Percentiles rank a stretch among this genome's conserved stretches.
phyloP scores from a whole-genome alignment of 2,888 invertebrate genomes.

The Oxystoma pomonae region DNA sequence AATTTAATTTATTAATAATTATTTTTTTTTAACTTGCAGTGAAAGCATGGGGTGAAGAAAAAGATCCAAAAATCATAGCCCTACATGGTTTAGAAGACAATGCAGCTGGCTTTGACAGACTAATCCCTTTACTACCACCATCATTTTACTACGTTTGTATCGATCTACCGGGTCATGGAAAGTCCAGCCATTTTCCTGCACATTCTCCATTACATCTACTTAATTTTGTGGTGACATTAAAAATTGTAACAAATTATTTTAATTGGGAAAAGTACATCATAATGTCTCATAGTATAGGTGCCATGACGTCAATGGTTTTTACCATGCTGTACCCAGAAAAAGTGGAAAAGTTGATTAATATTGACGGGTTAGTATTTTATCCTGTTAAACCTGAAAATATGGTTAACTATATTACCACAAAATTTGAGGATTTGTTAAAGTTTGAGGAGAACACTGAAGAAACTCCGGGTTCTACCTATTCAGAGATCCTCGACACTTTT shows the following conservation, averaged over 20 bases:
- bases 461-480: slow-evolving; percentile 43
- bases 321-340: slow-evolving; percentile 44
- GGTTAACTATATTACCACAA: slow-evolving; percentile 34
- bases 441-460: slow-evolving; percentile 33
- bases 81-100: slow-evolving; percentile 59
- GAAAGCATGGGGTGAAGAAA: slow-evolving; percentile 57
- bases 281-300: slow-evolving; percentile 49
- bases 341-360: slow-evolving; percentile 45
- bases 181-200: slow-evolving; percentile 52
- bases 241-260: slow-evolving; percentile 35
- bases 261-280: slow-evolving; percentile 36
- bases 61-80: slow-evolving; percentile 52
- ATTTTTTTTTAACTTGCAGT: slow-evolving; percentile 42
- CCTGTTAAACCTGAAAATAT: slow-evolving; percentile 30
- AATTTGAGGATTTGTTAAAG: slow-evolving; percentile 43
- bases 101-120: slow-evolving; percentile 54
- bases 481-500: slow-evolving; percentile 50
- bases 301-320: slow-evolving; percentile 43
- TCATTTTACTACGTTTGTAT: slow-evolving; percentile 46
- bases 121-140: slow-evolving; percentile 52
- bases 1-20: too few relatives aligned
- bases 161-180: slow-evolving; percentile 60
- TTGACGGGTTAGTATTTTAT: slow-evolving; percentile 44
- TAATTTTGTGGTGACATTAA: slow-evolving; percentile 46
- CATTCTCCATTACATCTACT: slow-evolving; percentile 40